These are phyloP conservation scores for Lichenostomus cassidix DNA, from an alignment of 2,113 vertebrate species.

Conservation along the genomic window DNA sequence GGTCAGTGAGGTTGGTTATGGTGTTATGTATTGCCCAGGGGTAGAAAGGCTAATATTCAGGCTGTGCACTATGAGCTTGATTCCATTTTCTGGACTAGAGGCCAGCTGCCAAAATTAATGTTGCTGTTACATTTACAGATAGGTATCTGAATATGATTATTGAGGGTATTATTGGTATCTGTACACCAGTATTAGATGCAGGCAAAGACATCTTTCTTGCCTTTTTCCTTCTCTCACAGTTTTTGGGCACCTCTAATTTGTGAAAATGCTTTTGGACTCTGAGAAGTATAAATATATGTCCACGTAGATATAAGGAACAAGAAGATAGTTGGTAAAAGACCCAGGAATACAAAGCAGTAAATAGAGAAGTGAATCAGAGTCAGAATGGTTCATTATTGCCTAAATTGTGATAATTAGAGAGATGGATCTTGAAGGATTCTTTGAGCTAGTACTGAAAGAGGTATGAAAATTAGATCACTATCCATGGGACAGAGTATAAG, in stretches of 20 bases:
- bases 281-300: background rate
- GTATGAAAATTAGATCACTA: background rate
- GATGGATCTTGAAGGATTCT: background rate
- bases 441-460: background rate
- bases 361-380: background rate
- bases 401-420: background rate
- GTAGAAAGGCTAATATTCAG: background rate
- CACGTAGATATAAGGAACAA: background rate
- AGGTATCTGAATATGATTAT: background rate
- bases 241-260: background rate
- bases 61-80: background rate
- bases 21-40: background rate
- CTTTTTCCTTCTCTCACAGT: background rate
- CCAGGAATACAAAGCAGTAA: background rate
- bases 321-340: background rate
- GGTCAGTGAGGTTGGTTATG: fast-evolving
- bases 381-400: background rate
- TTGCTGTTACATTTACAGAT: background rate
- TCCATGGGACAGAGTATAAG: background rate
- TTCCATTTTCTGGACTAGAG: background rate
- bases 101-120: background rate
- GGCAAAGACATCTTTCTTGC: background rate
- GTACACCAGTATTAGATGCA: background rate
- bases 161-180: too few relatives aligned
- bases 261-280: background rate